A percentile compares a stretch with the other conserved stretches of the same genome.
These are phyloP conservation scores for Chamaea fasciata DNA, from an alignment of 2,113 vertebrate genomes.

Conservation along the genomic window DNA sequence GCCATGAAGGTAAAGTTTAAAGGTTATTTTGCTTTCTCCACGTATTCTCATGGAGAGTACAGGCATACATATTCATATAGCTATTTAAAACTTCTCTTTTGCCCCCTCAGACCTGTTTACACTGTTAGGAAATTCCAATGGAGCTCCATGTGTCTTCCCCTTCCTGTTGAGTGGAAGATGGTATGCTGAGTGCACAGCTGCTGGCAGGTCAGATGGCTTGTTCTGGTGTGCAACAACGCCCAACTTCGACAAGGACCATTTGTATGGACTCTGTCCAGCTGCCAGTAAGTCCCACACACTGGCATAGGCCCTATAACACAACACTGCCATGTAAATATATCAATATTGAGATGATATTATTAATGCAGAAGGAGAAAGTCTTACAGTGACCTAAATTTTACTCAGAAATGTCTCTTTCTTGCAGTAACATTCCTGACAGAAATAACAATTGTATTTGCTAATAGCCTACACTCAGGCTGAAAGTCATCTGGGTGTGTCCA, in stretches of 20 bases:
- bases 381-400: not conserved
- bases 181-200: slow-evolving; percentile 76
- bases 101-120: slow-evolving; percentile 78
- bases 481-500: not conserved
- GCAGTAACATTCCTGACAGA: not conserved
- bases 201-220: slow-evolving; percentile 69
- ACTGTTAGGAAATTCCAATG: slow-evolving; percentile 81
- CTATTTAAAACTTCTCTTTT: not conserved
- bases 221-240: slow-evolving; percentile 84
- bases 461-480: not conserved
- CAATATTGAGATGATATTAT: not conserved
- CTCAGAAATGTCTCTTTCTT: not conserved
- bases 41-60: rapidly evolving
- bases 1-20: slow-evolving; percentile 79
- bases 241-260: slow-evolving; percentile 64
- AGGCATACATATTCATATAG: rapidly evolving
- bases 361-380: not conserved
- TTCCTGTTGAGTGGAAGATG: slow-evolving; percentile 78
- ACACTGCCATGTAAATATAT: not conserved
- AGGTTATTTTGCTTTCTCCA: not conserved
- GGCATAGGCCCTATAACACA: not conserved
- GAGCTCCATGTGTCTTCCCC: slow-evolving; percentile 81
- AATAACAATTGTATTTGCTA: not conserved
- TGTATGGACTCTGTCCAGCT: slow-evolving; percentile 84
- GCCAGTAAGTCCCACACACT: slow-evolving; percentile 69